Evolutionary conservation across 2,888 invertebrate genomes (phyloP), one percentile per base, ranked within the genome.

Genomic region (Epistrophella euchroma): DNA sequence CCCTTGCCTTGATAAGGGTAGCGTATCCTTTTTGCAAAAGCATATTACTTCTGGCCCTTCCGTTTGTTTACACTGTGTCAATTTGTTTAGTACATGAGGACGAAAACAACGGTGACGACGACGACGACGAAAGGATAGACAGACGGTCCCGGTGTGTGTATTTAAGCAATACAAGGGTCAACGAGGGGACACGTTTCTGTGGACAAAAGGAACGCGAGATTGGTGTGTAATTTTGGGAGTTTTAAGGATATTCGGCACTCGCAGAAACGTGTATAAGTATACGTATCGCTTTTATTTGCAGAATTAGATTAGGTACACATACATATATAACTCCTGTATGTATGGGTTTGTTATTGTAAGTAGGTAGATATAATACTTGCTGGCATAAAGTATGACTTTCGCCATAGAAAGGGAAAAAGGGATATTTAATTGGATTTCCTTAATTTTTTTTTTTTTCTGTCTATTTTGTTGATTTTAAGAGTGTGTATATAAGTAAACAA

Each of bases 351-450:
- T 15, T 5, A 6, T 7, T 52, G 22, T 15, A 13, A 6, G 25
- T 25, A 15, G 5, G 19, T 13, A 55, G 9, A 11, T 17, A 50
- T 6, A 28, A 62, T 77, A 77, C 73, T 77, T 28, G 50, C 74
- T 52, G 11, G 45, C 35, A 50, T n/a, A n/a, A n/a, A 50, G 28
- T 6, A 66, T 37, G 47, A 45, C 28, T 19, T 43, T 62, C 13
- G 35, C 1, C 15, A 43, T 50, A 37, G 66, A 32, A 79, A 66
- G 75, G 84, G 84, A 37, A 58, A 32, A 79, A 66, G 75, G 84
- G 84, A 71, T 68, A 84, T 84, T 84, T 84, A 84, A 84, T 84
- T 80, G 84, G 84, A 84, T 84, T 84, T 84, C 40, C 47, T 82
- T 68, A 47, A 55, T 71, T 64, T 62, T 71, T 60, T 62, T 71